Base-by-base conservation (phyloP, 2,113 vertebrate species). In the Corythaeola cristata region DNA sequence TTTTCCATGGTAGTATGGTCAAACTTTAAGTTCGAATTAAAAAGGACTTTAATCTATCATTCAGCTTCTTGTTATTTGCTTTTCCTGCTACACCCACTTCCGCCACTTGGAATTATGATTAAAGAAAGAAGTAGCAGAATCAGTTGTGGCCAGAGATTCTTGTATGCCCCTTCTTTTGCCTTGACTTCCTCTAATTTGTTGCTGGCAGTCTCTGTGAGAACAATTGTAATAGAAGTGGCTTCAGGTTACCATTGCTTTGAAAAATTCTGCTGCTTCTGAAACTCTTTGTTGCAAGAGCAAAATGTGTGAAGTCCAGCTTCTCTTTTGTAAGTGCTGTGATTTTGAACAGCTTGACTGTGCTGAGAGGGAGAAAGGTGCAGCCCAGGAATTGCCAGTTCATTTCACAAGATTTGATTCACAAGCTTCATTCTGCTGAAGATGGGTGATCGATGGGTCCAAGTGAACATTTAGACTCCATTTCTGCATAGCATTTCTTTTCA, bases 51-150 rank as follows among this genome's bases (percentile, higher is more conserved):
- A 75, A 69, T 59, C 32, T 96, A 11, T 88, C 79, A 27, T 76
- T 89, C 45, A 39, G 44, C 83, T 95, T 93, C 94, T 95, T 90
- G 82, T 90, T 88, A 76, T 78, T 96, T 94, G 80, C 88, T 96
- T 96, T 97, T 94, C 96, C 95, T 95, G 93, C 86, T 97, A 82
- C 94, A 96, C 94, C 96, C 96, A 71, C 89, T 96, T 97, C 96
- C 90, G 11, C 67, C 74, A 56, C 92, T 96, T 85, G 88, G 92
- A 94, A 96, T 93, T 91, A 74, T 12, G 78, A 94, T 96, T 96
- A 78, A 91, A 93, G 93, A 94, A 90, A 96, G 93, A 89, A 88
- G 49, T 12, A 76, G 58, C 82, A 75, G 77, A 73, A 86, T 82
- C 79, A 78, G 85, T 69, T 56, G n/a, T 7, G 15, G 88, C 85